phyloP scores from a whole-genome alignment of 1,140 invertebrate genomes.

The Pectinophora gossypiella region DNA sequence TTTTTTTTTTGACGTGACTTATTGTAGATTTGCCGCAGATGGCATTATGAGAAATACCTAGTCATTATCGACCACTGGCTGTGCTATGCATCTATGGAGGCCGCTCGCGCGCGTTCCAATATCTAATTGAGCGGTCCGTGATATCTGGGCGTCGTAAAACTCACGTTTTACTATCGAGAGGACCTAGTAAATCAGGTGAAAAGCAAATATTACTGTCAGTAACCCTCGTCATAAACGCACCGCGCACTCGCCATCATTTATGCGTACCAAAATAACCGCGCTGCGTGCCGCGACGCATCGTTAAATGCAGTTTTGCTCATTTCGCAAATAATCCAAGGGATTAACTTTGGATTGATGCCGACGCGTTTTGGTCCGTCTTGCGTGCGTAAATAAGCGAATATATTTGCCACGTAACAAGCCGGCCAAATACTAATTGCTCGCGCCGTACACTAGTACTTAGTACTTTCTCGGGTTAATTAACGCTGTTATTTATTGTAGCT shows the following conservation, averaged over 20 bases:
- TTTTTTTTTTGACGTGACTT: too few species aligned
- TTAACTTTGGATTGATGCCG: slow-evolving; percentile 54
- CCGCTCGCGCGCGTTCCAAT: too few species aligned
- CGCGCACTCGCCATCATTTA: slow-evolving; percentile 54
- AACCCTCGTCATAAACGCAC: too few species aligned
- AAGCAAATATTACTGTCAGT: too few species aligned
- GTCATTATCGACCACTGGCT: too few species aligned
- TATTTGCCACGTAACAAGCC: slow-evolving; percentile 35
- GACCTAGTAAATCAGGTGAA: too few species aligned
- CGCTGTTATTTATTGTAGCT: slow-evolving; percentile 11
- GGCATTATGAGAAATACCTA: too few species aligned
- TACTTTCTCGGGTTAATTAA: slow-evolving; percentile 44
- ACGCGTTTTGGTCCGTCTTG: slow-evolving; percentile 40
- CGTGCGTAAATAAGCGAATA: slow-evolving; percentile 44
- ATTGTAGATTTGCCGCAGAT: too few species aligned
- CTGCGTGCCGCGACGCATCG: slow-evolving; percentile 39
- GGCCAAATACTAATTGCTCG: slow-evolving; percentile 40
- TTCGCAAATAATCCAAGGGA: slow-evolving; percentile 53
- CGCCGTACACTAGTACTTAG: slow-evolving; percentile 40
- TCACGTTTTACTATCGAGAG: too few species aligned
- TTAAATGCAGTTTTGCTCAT: slow-evolving; percentile 60
- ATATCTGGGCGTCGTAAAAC: too few species aligned
- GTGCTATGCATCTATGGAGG: too few species aligned
- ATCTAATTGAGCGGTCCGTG: too few species aligned
- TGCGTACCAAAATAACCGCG: slow-evolving; percentile 46